Percentiles rank a stretch among this genome's conserved stretches.
Evolutionary conservation across 2,888 invertebrate genomes (phyloP).

Genomic region (Chrysina gloriosa): DNA sequence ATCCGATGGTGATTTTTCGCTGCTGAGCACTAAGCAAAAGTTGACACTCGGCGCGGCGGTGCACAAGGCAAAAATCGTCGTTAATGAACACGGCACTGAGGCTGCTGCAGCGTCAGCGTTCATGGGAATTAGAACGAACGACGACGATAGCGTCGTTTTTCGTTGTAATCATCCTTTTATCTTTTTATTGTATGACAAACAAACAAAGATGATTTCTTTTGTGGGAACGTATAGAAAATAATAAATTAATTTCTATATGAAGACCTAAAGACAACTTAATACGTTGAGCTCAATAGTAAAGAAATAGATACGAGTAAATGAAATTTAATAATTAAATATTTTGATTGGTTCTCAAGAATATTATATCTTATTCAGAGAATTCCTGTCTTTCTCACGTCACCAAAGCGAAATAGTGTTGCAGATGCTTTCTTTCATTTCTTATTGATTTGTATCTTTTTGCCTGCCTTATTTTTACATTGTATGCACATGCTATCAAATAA

Average conservation of each 20-base stretch:
- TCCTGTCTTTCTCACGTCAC: no score
- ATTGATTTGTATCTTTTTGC: neutral
- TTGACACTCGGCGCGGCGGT: conserved; percentile 68
- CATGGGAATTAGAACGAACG: conserved; percentile 80
- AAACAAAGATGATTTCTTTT: conserved; percentile 74
- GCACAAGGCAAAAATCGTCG: conserved; percentile 87
- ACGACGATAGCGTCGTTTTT: conserved; percentile 67
- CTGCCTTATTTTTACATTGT: neutral
- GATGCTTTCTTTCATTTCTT: no score
- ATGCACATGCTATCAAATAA: neutral
- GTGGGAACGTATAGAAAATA: conserved; percentile 65
- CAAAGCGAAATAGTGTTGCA: no score
- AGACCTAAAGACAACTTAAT: neutral
- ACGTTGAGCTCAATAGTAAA: conserved; percentile 3
- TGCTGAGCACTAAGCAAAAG: conserved; percentile 63
- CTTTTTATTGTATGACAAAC: conserved; percentile 81
- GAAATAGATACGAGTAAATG: neutral
- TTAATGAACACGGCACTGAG: conserved; percentile 86
- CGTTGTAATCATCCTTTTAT: conserved; percentile 87
- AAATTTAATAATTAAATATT: no score
- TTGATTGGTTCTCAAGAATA: no score
- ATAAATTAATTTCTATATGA: neutral
- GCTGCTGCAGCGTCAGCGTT: conserved; percentile 89
- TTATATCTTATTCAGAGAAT: no score
- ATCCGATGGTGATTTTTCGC: conserved; percentile 67